Conservation (phyloP, 2,113 vertebrate genomes). For the Mesitornis unicolor region DNA sequence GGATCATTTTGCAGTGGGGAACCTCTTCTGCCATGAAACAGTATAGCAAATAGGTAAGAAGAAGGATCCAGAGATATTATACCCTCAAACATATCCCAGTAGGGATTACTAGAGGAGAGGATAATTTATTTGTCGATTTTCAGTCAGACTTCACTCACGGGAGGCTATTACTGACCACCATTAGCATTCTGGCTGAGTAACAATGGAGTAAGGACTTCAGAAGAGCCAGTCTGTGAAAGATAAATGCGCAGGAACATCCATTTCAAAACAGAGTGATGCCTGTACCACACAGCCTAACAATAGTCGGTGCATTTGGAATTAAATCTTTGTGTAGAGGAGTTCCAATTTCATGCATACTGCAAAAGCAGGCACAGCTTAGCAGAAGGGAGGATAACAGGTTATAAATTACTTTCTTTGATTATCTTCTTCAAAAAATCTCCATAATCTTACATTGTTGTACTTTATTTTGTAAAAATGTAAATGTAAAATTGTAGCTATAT, state of each 20-base stretch:
- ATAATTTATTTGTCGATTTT: constrained; percentile 22
- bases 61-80: neutral
- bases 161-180: neutral
- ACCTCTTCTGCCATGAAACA: neutral
- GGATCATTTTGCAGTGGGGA: neutral
- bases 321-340: constrained; percentile 28
- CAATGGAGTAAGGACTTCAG: constrained; percentile 17
- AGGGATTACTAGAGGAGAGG: neutral
- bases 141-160: neutral
- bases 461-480: constrained; percentile 34
- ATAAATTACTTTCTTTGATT: constrained; percentile 46
- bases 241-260: constrained; percentile 11
- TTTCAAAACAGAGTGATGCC: constrained; percentile 45
- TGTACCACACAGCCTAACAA: constrained; percentile 30
- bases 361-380: neutral
- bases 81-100: neutral
- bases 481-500: neutral
- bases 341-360: constrained; percentile 34
- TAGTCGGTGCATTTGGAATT: constrained; percentile 28
- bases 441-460: neutral
- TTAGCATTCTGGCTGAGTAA: constrained; percentile 37
- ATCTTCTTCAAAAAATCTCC: neutral
- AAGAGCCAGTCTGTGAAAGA: constrained; percentile 27
- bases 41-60: neutral
- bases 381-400: constrained; percentile 10